Evolutionary conservation across 2,797 vertebrate genomes (phyloP), one percentile per base, ranked within the genome.

Genomic region (Rhabdomys pumilio): DNA sequence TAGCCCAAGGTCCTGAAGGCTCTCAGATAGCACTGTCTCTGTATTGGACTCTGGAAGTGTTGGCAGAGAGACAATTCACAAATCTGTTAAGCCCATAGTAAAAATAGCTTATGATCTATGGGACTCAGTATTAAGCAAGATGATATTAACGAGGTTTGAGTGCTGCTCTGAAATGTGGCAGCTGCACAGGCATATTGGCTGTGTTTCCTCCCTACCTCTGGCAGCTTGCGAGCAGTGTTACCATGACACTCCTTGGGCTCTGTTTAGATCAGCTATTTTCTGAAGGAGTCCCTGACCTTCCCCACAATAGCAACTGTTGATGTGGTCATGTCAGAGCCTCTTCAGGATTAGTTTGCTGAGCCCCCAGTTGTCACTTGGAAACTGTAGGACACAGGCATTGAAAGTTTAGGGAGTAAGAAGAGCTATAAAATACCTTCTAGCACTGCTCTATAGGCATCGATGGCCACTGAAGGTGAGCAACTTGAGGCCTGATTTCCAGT

Each of bases 231-330:
- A 90, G 94, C 61, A 3, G 93, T 91, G 98, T 98, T 96, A 88
- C 96, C 96, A 98, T 98, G 97, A 61, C 93, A 79, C 95, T 96
- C 95, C 86, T 55, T 55, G 89, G 95, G 95, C 96, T 97, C 96
- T 96, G 97, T 97, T 96, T 97, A 98, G 96, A 97, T 97, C 97
- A 97, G 97, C 98, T 97, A 77, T 96, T 98, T 97, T 96, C 89
- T 97, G 97, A 98, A 98, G 97, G 97, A 97, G 95, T 89, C 93
- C 91, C 97, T 97, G 97, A 98, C 97, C 97, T 97, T 98, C 96
- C 91, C 94, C 93, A 95, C 91, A 93, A 93, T 89, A 96, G 96
- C 96, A 97, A 80, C 84, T 3, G 26, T 95, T 31, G 76, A 91
- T 93, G 73, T 93, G 96, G 97, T 94, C 92, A 85, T 59, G 87